A percentile compares a stretch with the other conserved stretches of the same genome.
phyloP scores from a whole-genome alignment of 1,140 invertebrate genomes.

The Aradophagus sp. region DNA sequence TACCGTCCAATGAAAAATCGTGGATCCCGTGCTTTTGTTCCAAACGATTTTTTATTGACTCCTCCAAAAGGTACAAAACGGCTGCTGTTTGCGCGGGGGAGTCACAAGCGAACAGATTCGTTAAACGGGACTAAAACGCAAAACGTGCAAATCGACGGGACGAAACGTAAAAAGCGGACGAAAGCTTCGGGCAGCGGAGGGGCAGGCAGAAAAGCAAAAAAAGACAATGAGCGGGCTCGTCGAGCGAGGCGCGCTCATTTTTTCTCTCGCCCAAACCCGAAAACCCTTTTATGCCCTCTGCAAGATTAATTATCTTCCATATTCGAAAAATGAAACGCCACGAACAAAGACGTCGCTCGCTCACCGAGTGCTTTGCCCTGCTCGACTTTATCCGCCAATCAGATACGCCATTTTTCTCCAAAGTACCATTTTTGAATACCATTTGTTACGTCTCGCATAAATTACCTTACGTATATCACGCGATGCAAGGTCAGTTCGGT shows the following conservation, averaged over 20 bases:
- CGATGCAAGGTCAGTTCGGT: constrained; percentile 29
- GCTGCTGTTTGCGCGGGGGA: constrained; percentile 32
- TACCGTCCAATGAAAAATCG: constrained; percentile 71
- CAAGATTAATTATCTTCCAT: constrained; percentile 75
- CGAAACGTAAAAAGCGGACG: constrained; percentile 31
- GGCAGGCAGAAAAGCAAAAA: constrained; percentile 48
- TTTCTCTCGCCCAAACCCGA: constrained; percentile 72
- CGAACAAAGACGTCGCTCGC: constrained; percentile 64
- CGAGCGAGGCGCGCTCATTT: constrained; percentile 69
- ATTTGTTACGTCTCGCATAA: constrained; percentile 41
- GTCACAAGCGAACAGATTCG: constrained; percentile 32
- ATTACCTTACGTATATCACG: constrained; percentile 22
- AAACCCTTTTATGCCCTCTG: constrained; percentile 73
- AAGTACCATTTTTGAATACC: constrained; percentile 48
- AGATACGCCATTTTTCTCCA: constrained; percentile 51
- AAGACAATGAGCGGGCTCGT: constrained; percentile 51
- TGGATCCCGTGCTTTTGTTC: constrained; percentile 66
- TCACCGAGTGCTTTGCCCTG: constrained; percentile 48
- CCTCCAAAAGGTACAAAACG: constrained; percentile 61
- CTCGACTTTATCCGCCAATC: constrained; percentile 58
- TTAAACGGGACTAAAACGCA: constrained; percentile 37
- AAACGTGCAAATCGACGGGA: constrained; percentile 18
- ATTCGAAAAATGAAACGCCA: constrained; percentile 73
- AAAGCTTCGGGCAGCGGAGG: constrained; percentile 26
- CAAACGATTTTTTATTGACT: constrained; percentile 71